phyloP scores from a whole-genome alignment of 2,113 vertebrate genomes.

The Muntiacus muntjak region DNA sequence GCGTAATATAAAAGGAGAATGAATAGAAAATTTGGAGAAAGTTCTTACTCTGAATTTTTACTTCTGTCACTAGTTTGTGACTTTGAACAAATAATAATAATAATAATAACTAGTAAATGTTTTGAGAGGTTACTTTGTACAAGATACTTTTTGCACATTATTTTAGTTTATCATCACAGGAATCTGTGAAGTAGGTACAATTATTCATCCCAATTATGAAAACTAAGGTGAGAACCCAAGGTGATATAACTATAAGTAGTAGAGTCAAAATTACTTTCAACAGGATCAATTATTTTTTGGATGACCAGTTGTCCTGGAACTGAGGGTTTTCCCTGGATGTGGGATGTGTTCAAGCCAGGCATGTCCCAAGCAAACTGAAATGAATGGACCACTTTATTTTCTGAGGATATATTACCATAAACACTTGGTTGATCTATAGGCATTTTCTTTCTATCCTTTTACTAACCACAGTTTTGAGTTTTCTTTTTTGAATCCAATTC shows the following conservation, averaged over 20 bases:
- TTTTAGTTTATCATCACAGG: not conserved
- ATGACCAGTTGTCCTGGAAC: no score
- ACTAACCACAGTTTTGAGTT: not conserved
- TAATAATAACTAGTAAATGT: not conserved
- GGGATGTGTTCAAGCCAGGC: not conserved
- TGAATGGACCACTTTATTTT: not conserved
- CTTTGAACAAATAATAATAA: not conserved
- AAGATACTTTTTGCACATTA: not conserved
- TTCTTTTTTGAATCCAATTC: not conserved
- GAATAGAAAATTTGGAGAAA: not conserved
- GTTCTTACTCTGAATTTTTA: not conserved
- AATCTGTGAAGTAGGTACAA: not conserved
- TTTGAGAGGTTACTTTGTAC: not conserved
- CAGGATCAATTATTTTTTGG: not conserved
- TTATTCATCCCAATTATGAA: not conserved
- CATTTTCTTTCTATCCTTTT: not conserved
- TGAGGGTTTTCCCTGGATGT: not conserved
- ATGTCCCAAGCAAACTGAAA: not conserved
- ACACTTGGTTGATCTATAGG: not conserved
- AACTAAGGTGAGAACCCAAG: not conserved
- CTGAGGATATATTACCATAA: not conserved
- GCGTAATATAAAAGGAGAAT: not conserved
- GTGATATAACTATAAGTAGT: no score
- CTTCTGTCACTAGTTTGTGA: not conserved
- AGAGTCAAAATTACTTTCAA: not conserved